Percentiles rank a stretch among this genome's conserved stretches.
Evolutionary conservation across 2,888 invertebrate species (phyloP).

Genomic region (Melanargia galathea): DNA sequence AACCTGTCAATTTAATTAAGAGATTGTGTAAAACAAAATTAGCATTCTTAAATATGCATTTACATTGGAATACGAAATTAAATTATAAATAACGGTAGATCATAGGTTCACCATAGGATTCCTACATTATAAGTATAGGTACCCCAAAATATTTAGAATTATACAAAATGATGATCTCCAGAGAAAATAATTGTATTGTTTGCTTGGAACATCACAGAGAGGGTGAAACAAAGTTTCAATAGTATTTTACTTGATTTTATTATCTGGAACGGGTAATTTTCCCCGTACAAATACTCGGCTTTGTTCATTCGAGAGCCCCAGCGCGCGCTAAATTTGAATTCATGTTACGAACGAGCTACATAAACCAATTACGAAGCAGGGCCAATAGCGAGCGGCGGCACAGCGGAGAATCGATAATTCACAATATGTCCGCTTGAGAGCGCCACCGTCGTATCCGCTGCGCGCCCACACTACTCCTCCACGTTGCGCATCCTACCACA

Average conservation of each 20-base stretch:
- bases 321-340: conserved; percentile 80
- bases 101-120: no score
- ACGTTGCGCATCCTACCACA: conserved; percentile 71
- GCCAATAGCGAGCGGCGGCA: conserved; percentile 71
- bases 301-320: conserved; percentile 63
- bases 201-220: conserved; percentile 44
- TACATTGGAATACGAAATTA: no score
- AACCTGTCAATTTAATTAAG: no score
- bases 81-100: no score
- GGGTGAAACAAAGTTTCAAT: conserved; percentile 60
- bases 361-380: conserved; percentile 77
- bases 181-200: conserved; percentile 32
- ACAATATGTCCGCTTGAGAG: conserved; percentile 80
- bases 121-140: no score
- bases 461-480: conserved; percentile 78
- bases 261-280: conserved; percentile 69
- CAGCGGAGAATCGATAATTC: conserved; percentile 79
- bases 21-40: no score
- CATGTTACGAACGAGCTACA: conserved; percentile 77
- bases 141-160: neutral
- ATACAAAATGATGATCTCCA: conserved; percentile 2
- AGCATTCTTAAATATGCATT: no score
- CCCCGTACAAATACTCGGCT: conserved; percentile 63
- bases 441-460: conserved; percentile 67
- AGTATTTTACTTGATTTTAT: conserved; percentile 69